Conservation (phyloP, 2,113 vertebrate genomes). For the Falcunculus frontatus region DNA sequence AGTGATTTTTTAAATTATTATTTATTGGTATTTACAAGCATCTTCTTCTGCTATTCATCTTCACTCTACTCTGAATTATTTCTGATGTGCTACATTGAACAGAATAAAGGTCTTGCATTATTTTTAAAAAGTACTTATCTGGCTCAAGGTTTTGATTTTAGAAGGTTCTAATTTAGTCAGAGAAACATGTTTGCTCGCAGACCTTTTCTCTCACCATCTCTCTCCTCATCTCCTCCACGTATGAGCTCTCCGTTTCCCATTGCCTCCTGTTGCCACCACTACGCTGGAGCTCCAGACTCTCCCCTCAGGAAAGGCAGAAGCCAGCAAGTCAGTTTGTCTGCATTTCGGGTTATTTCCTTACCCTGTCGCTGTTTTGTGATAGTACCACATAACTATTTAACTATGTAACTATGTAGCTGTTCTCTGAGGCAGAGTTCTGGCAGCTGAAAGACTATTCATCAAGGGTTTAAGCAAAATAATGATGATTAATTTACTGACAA, state of each 20-base stretch:
- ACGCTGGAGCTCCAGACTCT: not conserved
- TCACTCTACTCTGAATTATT: not conserved
- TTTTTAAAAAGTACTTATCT: not conserved
- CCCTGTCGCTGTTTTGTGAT: not conserved
- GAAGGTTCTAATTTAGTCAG: not conserved
- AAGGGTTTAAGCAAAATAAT: not conserved
- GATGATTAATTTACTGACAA: not conserved
- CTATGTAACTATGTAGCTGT: not conserved
- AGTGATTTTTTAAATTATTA: not conserved
- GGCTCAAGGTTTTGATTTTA: not conserved
- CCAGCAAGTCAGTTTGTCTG: not conserved
- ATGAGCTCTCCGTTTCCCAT: not conserved
- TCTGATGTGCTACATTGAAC: not conserved
- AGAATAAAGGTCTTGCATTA: not conserved
- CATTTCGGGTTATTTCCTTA: not conserved
- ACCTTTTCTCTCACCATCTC: not conserved
- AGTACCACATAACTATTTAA: not conserved
- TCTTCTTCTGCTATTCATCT: not conserved
- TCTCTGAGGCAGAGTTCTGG: not conserved
- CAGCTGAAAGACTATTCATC: not conserved
- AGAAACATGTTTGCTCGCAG: not conserved
- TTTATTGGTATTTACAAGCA: not conserved
- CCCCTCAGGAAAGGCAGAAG: not conserved
- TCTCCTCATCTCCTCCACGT: not conserved
- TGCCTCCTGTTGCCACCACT: fast-evolving